Percentiles rank a stretch among this genome's conserved stretches.
Conservation (phyloP, 2,888 invertebrate genomes). For the Arctia plantaginis region DNA sequence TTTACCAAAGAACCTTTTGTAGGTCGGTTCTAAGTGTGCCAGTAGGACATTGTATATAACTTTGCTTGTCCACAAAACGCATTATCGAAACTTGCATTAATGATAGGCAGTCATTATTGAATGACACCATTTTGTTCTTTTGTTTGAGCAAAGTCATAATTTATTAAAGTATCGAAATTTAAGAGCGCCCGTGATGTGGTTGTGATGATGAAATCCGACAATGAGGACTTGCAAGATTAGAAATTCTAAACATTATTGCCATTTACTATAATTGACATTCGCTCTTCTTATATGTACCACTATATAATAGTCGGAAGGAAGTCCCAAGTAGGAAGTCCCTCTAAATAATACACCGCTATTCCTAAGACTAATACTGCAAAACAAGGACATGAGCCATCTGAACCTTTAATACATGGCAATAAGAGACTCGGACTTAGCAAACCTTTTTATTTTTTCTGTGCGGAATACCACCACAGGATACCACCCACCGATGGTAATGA, state of each 20-base stretch:
- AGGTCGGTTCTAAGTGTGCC: slow-evolving; percentile 34
- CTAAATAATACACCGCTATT: no score
- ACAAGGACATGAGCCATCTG: no score
- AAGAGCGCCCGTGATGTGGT: not conserved
- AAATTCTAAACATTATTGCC: not conserved
- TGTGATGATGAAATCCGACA: no score
- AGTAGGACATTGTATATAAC: slow-evolving; percentile 47
- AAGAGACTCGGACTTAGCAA: no score
- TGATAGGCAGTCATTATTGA: not conserved
- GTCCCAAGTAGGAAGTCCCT: no score
- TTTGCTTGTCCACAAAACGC: slow-evolving; percentile 31
- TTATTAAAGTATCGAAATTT: not conserved
- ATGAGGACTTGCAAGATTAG: not conserved
- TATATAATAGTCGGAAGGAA: no score
- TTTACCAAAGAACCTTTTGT: slow-evolving; percentile 31
- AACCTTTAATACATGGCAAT: no score
- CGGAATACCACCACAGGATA: no score
- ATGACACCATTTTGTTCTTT: not conserved
- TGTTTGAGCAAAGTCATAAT: not conserved
- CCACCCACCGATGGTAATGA: no score
- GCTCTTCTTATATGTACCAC: not conserved
- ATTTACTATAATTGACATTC: not conserved
- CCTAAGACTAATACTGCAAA: no score
- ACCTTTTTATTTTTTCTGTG: no score
- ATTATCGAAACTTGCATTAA: slow-evolving; percentile 24